Evolutionary conservation across 1,140 invertebrate species (phyloP), one percentile per base, ranked within the genome.

Genomic region (Leptinotarsa defecta): DNA sequence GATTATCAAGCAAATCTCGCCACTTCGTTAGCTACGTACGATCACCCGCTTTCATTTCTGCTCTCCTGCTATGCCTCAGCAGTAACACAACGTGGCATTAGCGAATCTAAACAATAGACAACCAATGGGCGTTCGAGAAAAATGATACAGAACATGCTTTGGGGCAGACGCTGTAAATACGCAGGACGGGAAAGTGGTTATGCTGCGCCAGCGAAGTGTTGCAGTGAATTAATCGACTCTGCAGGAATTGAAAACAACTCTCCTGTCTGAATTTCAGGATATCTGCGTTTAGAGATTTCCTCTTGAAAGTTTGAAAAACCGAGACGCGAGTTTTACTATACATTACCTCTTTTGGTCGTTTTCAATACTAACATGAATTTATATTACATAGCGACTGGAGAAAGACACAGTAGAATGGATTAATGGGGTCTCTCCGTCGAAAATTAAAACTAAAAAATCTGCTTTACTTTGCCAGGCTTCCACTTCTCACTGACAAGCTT

Each of bases 51-150:
- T 67, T 15, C 13, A 13, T 24, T 22, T 67, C 64, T 67, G n/a
- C 15, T 67, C 6, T 67, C 64, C 64, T 67, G 64, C 19, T 67
- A 67, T 13, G 15, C 13, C 13, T 0, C 20, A 67, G 27, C n/a
- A 20, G 8, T 17, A 69, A 19, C 27, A 69, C 68, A 69, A 69
- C 68, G 68, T 69, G 68, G 68, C 68, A 69, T 69, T 48, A 48
- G 17, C 68, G 43, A 69, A 49, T 73, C 5, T 62, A 74, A 74
- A 72, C 61, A 57, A 62, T 13, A n/a, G 3, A n/a, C 17, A 57
- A n/a, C 52, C 52, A 57, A 57, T 57, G 13, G 34, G n/a, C 17
- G 17, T 57, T 0, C 15, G 52, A 57, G 52, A 13, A 57, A 57
- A 57, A 11, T 6, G 15, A 57, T 57, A 57, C 13, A 3, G 17